Conservation (phyloP, 1,140 invertebrate species). For the Nomia melanderi region DNA sequence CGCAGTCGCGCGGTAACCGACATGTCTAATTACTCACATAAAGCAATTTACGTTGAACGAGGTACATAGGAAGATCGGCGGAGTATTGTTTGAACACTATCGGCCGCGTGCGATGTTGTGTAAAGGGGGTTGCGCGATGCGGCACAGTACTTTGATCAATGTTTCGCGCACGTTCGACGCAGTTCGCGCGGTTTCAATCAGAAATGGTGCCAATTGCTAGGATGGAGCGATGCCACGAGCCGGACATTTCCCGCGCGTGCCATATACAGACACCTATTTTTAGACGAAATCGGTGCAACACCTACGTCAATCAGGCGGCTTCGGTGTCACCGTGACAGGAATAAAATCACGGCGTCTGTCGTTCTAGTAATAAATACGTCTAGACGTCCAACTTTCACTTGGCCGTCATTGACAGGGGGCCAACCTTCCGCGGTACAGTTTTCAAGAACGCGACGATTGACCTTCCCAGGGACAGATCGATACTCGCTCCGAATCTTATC, state of each 20-base stretch:
- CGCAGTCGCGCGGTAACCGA: too few relatives aligned
- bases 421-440: conserved; percentile 45
- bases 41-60: too few relatives aligned
- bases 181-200: not conserved
- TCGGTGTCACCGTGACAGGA: conserved; percentile 41
- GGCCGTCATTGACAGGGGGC: conserved; percentile 38
- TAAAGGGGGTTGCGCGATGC: not conserved
- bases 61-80: not conserved
- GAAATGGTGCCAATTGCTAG: conserved; percentile 27
- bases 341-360: conserved; percentile 42
- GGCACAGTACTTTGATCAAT: not conserved
- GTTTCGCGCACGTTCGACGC: not conserved
- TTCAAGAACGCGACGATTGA: conserved; percentile 31
- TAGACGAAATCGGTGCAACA: conserved; percentile 52
- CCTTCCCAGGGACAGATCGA: conserved; percentile 6
- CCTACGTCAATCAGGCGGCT: conserved; percentile 46
- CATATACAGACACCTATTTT: conserved; percentile 41
- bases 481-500: not conserved
- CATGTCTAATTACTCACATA: too few relatives aligned
- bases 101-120: not conserved
- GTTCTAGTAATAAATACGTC: conserved; percentile 52
- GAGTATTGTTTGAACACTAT: too few relatives aligned
- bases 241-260: conserved; percentile 38
- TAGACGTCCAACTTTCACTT: conserved; percentile 51
- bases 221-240: conserved; percentile 45